Conservation (phyloP, 2,888 invertebrate genomes). For the Pheosia tremula region DNA sequence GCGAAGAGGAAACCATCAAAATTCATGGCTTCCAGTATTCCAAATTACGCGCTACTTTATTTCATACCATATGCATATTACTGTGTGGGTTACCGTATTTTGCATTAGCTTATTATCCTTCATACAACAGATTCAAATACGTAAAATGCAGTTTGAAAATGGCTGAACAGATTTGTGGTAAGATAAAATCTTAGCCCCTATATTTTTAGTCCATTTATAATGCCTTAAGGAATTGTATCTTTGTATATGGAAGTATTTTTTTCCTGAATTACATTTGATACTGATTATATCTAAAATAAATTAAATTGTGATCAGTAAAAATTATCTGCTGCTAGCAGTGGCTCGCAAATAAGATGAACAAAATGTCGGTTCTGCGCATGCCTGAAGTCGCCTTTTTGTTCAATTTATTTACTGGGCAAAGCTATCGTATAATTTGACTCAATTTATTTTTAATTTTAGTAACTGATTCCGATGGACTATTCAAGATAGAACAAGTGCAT, state of each 20-base stretch:
- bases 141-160: slow-evolving; percentile 81
- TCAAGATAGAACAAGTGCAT: slow-evolving; percentile 69
- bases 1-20: slow-evolving; percentile 74
- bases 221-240: too few species aligned
- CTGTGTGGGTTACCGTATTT: slow-evolving; percentile 85
- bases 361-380: too few species aligned
- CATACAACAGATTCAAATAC: slow-evolving; percentile 80
- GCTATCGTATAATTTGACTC: too few species aligned
- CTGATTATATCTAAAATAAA: too few species aligned
- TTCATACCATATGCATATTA: slow-evolving; percentile 77
- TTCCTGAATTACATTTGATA: too few species aligned
- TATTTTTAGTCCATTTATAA: slow-evolving; percentile 12
- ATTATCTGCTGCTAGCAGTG: too few species aligned
- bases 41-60: slow-evolving; percentile 69
- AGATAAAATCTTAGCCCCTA: slow-evolving; percentile 29
- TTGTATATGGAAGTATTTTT: too few species aligned
- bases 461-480: slow-evolving; percentile 73
- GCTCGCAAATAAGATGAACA: too few species aligned
- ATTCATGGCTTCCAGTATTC: slow-evolving; percentile 82
- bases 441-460: slow-evolving; percentile 60
- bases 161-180: slow-evolving; percentile 84
- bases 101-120: slow-evolving; percentile 83
- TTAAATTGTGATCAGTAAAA: too few species aligned
- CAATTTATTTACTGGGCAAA: too few species aligned
- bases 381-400: too few species aligned